Conservation (phyloP, 1,140 invertebrate species). For the Marisa cornuarietis region DNA sequence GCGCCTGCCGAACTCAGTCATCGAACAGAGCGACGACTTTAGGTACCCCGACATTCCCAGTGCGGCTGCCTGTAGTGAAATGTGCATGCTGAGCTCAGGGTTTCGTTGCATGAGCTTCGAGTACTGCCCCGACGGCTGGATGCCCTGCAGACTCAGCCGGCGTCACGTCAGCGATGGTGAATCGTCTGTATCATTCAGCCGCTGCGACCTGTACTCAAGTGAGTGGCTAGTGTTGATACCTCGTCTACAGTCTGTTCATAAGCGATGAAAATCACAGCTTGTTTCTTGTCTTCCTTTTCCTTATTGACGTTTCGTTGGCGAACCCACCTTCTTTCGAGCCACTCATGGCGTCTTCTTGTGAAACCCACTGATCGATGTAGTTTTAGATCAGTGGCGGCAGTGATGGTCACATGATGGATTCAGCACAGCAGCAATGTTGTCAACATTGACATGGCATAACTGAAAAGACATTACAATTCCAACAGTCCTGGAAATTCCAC, state of each 20-base stretch:
- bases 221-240: slow-evolving; percentile 9
- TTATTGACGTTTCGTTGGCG: no score
- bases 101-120: slow-evolving; percentile 52
- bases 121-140: slow-evolving; percentile 36
- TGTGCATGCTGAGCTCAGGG: slow-evolving; percentile 8
- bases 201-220: slow-evolving; percentile 49
- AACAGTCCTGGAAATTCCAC: no score
- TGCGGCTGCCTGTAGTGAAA: neutral
- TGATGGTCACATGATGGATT: no score
- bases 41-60: neutral
- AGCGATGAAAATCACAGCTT: no score
- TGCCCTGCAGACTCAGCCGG: slow-evolving; percentile 43
- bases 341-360: no score
- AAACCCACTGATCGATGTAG: no score
- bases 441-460: no score
- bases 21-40: neutral
- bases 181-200: slow-evolving; percentile 27
- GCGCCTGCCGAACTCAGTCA: neutral
- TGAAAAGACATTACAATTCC: no score
- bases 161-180: slow-evolving; percentile 42
- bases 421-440: no score
- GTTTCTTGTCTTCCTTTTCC: no score
- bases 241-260: neutral
- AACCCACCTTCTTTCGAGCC: no score
- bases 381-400: no score